A percentile compares a stretch with the other conserved stretches of the same genome.
Conservation (phyloP, 2,797 vertebrate genomes). For the Characodon lateralis region DNA sequence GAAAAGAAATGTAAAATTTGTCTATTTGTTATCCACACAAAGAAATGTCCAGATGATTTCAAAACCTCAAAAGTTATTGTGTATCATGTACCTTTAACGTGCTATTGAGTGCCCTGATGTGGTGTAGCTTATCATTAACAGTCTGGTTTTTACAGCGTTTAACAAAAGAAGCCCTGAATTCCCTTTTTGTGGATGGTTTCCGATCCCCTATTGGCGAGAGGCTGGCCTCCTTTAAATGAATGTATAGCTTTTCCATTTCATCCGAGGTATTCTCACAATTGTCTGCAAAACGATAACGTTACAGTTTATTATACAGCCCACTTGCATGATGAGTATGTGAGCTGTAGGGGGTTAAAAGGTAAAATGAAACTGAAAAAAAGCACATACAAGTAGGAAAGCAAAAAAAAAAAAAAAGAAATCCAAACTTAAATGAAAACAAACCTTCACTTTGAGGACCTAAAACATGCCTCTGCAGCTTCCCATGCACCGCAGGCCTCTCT, state of each 20-base stretch:
- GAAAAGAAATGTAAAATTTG: neutral
- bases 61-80: neutral
- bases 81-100: constrained; percentile 90
- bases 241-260: constrained; percentile 96
- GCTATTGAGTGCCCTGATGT: constrained; percentile 92
- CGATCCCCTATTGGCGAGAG: constrained; percentile 93
- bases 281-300: constrained; percentile 46
- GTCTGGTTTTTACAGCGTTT: constrained; percentile 93
- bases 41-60: neutral
- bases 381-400: neutral
- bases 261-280: constrained; percentile 73
- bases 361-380: neutral
- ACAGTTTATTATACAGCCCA: neutral
- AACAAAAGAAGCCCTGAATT: constrained; percentile 93
- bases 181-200: constrained; percentile 91
- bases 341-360: neutral
- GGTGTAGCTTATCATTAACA: constrained; percentile 93
- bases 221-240: constrained; percentile 92
- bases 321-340: neutral
- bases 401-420: neutral
- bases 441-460: constrained; percentile 45
- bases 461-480: constrained; percentile 9
- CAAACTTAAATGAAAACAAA: constrained; percentile 11
- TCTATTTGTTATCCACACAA: neutral
- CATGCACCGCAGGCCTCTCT: constrained; percentile 16